Base-by-base conservation (phyloP, 2,888 invertebrate species). In the Drosophila anceps region DNA sequence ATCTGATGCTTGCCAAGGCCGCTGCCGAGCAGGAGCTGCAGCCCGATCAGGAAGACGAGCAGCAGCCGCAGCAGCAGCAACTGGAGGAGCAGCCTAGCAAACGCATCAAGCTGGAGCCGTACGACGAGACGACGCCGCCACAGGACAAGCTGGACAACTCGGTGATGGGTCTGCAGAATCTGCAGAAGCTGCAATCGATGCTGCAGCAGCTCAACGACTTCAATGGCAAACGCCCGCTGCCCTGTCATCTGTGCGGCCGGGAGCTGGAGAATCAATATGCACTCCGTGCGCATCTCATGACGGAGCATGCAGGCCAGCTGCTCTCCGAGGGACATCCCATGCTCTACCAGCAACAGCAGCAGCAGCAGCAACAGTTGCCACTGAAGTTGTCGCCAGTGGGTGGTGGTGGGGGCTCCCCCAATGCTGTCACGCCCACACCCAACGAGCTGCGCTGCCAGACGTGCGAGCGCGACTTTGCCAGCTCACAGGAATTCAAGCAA, bases 181-280 rank as follows among this genome's bases (percentile, higher is more conserved):
- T 98, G 15, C 96, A 97, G 77, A 97, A 98, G 92, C 93, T 98
- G 65, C 98, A 98, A 93, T 97, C 97, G 24, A 98, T 97, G 98
- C 97, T 97, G 87, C 95, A 96, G 85, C 98, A 97, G 93, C 93
- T 97, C 88, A 98, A 97, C 93, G 97, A 96, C 81, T 93, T 97
- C 53, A 96, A 96, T 80, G 95, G 94, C 0, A 94, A 94, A 70
- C 94, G 94, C 73, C 93, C 93, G 7, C 91, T 94, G 29, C 93
- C 93, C 27, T 97, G 97, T 90, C 95, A 94, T 64, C 93, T 96
- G 18, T 97, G 97, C 85, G 95, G 95, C 39, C 95, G 95, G 74
- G 96, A 96, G 76, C 94, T 95, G 89, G 96, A 96, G 76, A 95
- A 96, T 87, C 95, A 95, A 78, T 95, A 95, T 84, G 95, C 95